phyloP scores from a whole-genome alignment of 2,888 invertebrate genomes.

The Eilema griseolum region DNA sequence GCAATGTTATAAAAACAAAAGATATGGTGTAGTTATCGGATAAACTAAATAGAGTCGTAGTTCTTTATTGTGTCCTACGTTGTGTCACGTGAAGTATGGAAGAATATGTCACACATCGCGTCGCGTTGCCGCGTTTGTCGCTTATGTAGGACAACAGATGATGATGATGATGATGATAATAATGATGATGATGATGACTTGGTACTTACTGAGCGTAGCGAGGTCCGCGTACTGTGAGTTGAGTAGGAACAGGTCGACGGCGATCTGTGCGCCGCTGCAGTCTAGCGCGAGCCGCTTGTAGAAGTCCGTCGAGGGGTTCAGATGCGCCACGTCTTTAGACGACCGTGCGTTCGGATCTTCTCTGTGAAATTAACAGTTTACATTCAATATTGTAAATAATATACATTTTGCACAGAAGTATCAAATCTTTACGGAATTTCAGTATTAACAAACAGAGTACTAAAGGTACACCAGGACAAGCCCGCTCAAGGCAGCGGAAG shows the following conservation, averaged over 20 bases:
- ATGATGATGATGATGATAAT: too few relatives aligned
- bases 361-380: conserved; percentile 57
- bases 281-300: conserved; percentile 97
- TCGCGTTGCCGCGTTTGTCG: too few relatives aligned
- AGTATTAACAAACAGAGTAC: neutral
- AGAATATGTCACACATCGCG: too few relatives aligned
- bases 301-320: conserved; percentile 99
- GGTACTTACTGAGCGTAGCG: conserved; percentile 94
- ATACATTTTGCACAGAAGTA: neutral
- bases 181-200: too few relatives aligned
- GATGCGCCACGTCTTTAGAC: conserved; percentile 93
- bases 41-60: too few relatives aligned
- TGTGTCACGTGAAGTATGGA: too few relatives aligned
- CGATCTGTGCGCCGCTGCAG: conserved; percentile 98
- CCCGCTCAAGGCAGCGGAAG: too few relatives aligned
- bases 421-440: neutral
- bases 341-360: conserved; percentile 96
- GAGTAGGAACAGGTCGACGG: conserved; percentile 97
- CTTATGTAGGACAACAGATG: too few relatives aligned
- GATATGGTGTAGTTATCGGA: too few relatives aligned
- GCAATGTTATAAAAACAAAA: too few relatives aligned
- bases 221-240: conserved; percentile 98
- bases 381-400: neutral
- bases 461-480: too few relatives aligned
- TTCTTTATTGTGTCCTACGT: too few relatives aligned